Evolutionary conservation across 2,113 vertebrate species (phyloP).

Genomic region (Ahaetulla prasina): DNA sequence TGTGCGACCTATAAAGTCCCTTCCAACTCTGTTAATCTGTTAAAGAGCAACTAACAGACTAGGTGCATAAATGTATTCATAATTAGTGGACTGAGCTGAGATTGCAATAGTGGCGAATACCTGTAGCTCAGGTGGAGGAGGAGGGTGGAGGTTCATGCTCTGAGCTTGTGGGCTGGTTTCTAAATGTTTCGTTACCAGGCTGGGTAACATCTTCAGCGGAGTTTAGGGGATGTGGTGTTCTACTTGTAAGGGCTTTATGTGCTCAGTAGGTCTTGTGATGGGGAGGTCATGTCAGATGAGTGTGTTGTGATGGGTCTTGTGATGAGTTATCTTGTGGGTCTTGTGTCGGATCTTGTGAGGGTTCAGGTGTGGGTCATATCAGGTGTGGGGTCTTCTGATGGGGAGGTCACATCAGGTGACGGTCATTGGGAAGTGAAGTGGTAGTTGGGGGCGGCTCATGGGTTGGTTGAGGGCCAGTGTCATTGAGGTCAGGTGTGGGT

Average conservation of each 20-base stretch:
- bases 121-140: background rate
- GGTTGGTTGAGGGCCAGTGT: too few relatives aligned
- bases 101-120: background rate
- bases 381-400: too few relatives aligned
- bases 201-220: background rate
- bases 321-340: background rate
- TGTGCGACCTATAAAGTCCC: too few relatives aligned
- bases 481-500: too few relatives aligned
- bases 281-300: background rate
- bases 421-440: too few relatives aligned
- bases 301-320: background rate
- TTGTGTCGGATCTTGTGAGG: too few relatives aligned
- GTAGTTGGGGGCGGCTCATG: too few relatives aligned
- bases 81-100: background rate
- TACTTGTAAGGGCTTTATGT: background rate
- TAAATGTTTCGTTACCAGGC: accelerated
- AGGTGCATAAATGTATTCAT: background rate
- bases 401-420: too few relatives aligned
- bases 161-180: background rate
- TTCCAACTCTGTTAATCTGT: too few relatives aligned
- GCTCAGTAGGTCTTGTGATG: background rate
- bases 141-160: background rate
- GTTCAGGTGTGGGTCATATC: too few relatives aligned
- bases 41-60: background rate
- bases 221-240: background rate